Conservation (phyloP, 2,797 vertebrate genomes). For the Uromys caudimaculatus region DNA sequence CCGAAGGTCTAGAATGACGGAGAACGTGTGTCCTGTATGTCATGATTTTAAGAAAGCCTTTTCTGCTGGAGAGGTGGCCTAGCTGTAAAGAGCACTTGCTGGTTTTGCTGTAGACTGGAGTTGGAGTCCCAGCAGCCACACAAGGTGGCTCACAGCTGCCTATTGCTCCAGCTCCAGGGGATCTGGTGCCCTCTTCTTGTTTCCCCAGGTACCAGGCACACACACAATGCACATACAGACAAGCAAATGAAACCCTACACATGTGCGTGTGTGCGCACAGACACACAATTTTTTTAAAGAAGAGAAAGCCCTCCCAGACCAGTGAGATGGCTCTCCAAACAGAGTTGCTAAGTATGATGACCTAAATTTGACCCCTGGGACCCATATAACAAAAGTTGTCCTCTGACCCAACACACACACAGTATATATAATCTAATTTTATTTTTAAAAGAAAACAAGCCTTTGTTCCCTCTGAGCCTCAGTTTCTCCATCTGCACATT, state of each 20-base stretch:
- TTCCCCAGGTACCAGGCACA: neutral
- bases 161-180: neutral
- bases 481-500: conserved; percentile 31
- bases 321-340: neutral
- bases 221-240: too few relatives aligned
- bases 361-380: neutral
- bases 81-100: neutral
- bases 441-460: neutral
- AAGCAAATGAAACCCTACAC: neutral
- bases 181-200: neutral
- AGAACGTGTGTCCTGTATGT: neutral
- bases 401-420: neutral
- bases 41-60: neutral
- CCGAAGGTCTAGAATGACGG: neutral
- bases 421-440: neutral
- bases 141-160: neutral
- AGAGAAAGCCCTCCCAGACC: neutral
- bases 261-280: neutral
- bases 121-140: neutral
- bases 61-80: neutral
- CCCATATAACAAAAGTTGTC: neutral
- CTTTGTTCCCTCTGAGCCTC: neutral
- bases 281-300: neutral
- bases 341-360: neutral
- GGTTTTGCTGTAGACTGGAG: neutral